These are phyloP conservation scores for Macrostomum lignano DNA, from an alignment of 1,140 invertebrate species.

Conservation along the genomic window DNA sequence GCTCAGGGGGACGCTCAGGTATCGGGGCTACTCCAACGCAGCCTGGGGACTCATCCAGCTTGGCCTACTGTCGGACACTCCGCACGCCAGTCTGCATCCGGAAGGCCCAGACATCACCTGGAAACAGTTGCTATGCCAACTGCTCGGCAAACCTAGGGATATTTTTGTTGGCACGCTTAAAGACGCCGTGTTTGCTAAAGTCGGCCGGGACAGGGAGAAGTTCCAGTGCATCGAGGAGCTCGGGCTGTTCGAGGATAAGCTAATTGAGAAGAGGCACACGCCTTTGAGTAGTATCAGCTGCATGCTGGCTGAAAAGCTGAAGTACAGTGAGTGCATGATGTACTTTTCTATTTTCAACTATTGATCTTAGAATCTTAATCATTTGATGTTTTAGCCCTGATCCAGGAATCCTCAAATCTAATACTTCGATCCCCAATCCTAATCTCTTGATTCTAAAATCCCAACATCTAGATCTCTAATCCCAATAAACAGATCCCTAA, in stretches of 20 bases:
- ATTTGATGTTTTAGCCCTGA: too few relatives aligned
- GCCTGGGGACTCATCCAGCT: slow-evolving; percentile 53
- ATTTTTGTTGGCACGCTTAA: slow-evolving; percentile 30
- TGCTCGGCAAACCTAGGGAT: neutral
- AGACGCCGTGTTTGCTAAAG: slow-evolving; percentile 50
- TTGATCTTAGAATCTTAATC: too few relatives aligned
- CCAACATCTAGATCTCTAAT: too few relatives aligned
- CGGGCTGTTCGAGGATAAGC: slow-evolving; percentile 50
- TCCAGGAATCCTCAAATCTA: too few relatives aligned
- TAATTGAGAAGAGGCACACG: slow-evolving; percentile 47
- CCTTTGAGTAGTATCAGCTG: slow-evolving; percentile 64
- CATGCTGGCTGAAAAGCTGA: slow-evolving; percentile 55
- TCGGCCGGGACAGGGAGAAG: slow-evolving; percentile 48
- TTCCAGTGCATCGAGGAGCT: slow-evolving; percentile 21
- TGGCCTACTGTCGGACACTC: slow-evolving; percentile 54
- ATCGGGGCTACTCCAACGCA: slow-evolving; percentile 59
- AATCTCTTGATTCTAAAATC: too few relatives aligned
- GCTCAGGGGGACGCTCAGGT: slow-evolving; percentile 62
- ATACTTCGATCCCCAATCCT: too few relatives aligned
- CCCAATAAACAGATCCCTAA: too few relatives aligned
- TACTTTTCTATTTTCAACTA: too few relatives aligned
- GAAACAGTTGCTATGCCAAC: slow-evolving; percentile 17
- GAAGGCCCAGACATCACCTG: slow-evolving; percentile 82
- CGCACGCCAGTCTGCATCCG: slow-evolving; percentile 58
- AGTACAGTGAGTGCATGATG: slow-evolving; percentile 42